phyloP scores from a whole-genome alignment of 2,113 vertebrate genomes.

The Nesogale talazaci region DNA sequence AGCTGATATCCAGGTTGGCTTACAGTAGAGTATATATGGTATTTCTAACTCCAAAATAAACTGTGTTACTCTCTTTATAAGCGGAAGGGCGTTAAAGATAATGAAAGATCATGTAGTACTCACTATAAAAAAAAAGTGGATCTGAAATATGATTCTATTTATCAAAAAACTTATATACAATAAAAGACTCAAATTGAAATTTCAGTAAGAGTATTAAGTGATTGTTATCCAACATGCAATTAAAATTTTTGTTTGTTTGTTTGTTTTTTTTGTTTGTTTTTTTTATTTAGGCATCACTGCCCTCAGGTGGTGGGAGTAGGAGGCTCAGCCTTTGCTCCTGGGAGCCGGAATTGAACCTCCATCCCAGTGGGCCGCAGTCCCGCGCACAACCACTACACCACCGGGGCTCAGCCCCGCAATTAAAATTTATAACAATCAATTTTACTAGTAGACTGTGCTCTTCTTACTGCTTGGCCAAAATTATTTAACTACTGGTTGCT shows the following conservation, averaged over 20 bases:
- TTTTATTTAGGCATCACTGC: too few relatives aligned
- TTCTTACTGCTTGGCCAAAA: constrained; percentile 41
- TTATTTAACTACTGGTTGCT: constrained; percentile 18
- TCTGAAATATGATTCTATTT: constrained; percentile 57
- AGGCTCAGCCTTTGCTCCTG: too few relatives aligned
- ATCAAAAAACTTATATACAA: not conserved
- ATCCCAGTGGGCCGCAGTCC: too few relatives aligned
- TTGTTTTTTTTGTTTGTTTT: too few relatives aligned
- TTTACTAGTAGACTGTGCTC: constrained; percentile 4
- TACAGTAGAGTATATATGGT: too few relatives aligned
- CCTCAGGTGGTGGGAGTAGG: too few relatives aligned
- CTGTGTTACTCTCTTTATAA: constrained; percentile 16
- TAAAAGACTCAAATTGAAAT: constrained; percentile 53
- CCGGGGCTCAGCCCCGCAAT: too few relatives aligned
- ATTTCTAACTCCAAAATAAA: constrained; percentile 51
- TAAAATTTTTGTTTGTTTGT: too few relatives aligned
- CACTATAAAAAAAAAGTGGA: not conserved
- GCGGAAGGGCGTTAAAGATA: not conserved
- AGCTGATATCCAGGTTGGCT: too few relatives aligned
- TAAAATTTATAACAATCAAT: constrained; percentile 21
- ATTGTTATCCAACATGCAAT: constrained; percentile 32
- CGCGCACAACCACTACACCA: too few relatives aligned
- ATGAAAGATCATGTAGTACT: not conserved
- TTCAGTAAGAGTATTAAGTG: constrained; percentile 30
- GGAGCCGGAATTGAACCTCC: too few relatives aligned